Evolutionary conservation across 2,888 invertebrate genomes (phyloP), one percentile per base, ranked within the genome.

Genomic region (Corbicula japonica): DNA sequence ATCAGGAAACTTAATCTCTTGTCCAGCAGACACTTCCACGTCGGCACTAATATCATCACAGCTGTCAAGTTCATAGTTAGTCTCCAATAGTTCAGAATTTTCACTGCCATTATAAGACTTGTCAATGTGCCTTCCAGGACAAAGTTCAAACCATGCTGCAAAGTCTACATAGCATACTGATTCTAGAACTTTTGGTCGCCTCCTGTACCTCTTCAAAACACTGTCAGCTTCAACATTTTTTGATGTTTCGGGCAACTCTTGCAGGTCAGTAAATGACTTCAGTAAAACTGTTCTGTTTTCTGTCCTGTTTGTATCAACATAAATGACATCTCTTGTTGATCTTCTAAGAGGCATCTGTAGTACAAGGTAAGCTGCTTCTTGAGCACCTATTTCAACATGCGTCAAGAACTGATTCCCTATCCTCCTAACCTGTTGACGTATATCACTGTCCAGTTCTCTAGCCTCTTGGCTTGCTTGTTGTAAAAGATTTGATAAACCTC

Each of bases 381-480:
- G 85, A 12, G 79, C 83, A 58, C 75, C 71, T n/a, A 83, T 68
- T 74, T 83, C 80, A 21, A 80, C 76, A 76, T 66, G 63, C 10
- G 63, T 63, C 18, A 85, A 41, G 52, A 80, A 85, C 48, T 69
- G 35, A 60, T 84, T 82, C 21, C 82, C 82, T 46, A 84, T 72
- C 8, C 32, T 50, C 34, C 77, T 46, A 1, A 85, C 85, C 66
- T 85, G 85, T 26, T 83, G 56, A 41, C 58, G 56, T 21, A 83
- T 44, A 70, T 73, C 69, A 41, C 30, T 63, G 15, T 60, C 66
- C 34, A 8, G 44, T 26, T 61, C 21, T 52, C 41, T 52, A 15
- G 76, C 78, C 48, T 69, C 75, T 41, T 63, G 54, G 34, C 74
- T 74, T 12, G 79, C 83, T 12, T 76, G 52, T 48, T 54, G 30